Evolutionary conservation across 2,113 vertebrate genomes (phyloP).

Genomic region (Dasypus novemcinctus): DNA sequence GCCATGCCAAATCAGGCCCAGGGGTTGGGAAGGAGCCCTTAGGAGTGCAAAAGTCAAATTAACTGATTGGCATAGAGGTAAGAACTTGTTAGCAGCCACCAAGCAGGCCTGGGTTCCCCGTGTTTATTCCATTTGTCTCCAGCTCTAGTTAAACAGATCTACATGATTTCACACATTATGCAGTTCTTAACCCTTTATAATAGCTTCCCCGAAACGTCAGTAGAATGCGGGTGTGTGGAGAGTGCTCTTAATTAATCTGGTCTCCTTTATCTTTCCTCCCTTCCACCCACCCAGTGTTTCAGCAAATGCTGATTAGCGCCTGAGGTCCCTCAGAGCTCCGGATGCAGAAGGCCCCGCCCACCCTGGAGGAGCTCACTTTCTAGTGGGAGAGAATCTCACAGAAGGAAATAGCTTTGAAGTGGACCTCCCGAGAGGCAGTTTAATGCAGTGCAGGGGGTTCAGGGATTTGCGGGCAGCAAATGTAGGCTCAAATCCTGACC

Average conservation of each 20-base stretch:
- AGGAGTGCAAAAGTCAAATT: neutral
- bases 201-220: slow-evolving; percentile 18
- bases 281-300: neutral
- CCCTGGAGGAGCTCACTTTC: neutral
- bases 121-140: neutral
- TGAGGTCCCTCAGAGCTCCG: neutral
- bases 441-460: neutral
- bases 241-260: neutral
- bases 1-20: neutral
- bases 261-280: neutral
- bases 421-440: neutral
- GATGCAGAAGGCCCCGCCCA: neutral
- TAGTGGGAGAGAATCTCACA: neutral
- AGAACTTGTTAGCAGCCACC: neutral
- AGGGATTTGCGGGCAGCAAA: neutral
- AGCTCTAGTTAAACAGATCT: neutral
- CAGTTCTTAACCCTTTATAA: slow-evolving; percentile 4
- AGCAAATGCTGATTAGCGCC: neutral
- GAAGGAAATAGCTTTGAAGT: neutral
- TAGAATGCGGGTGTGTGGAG: neutral
- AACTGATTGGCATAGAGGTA: neutral
- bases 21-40: neutral
- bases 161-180: neutral
- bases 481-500: neutral
- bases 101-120: neutral